Percentiles rank a stretch among this genome's conserved stretches.
phyloP scores from a whole-genome alignment of 2,888 invertebrate species.

The Argyra leucocephala region DNA sequence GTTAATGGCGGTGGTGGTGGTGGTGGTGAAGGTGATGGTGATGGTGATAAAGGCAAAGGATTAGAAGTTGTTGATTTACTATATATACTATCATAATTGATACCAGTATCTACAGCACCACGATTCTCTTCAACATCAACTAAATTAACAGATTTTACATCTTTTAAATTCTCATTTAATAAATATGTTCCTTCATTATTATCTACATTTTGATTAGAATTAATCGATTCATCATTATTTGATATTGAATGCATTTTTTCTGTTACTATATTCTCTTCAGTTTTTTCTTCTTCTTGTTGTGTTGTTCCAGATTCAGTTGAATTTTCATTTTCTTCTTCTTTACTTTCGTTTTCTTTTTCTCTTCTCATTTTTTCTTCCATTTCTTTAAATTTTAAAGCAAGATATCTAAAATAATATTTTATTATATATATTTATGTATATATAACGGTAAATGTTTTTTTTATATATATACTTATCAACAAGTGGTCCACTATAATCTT shows the following conservation, averaged over 20 bases:
- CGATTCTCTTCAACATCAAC: constrained; percentile 14
- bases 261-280: background rate
- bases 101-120: constrained; percentile 11
- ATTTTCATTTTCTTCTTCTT: constrained; percentile 32
- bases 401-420: constrained; percentile 50
- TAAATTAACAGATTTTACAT: constrained; percentile 12
- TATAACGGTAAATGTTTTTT: background rate
- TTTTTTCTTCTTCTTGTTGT: constrained; percentile 21
- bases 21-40: constrained; percentile 11
- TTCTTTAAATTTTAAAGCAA: constrained; percentile 75
- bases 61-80: constrained; percentile 2
- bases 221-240: too few species aligned
- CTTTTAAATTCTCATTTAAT: background rate
- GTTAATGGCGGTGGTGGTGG: constrained; percentile 28
- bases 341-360: constrained; percentile 52
- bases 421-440: background rate
- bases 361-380: constrained; percentile 73
- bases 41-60: background rate
- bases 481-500: constrained; percentile 79
- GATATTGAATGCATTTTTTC: too few species aligned
- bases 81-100: background rate
- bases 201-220: too few species aligned
- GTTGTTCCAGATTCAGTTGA: constrained; percentile 31
- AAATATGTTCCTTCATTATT: too few species aligned
- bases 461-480: constrained; percentile 61